phyloP scores from a whole-genome alignment of 2,888 invertebrate genomes.

The Hyles lineata region DNA sequence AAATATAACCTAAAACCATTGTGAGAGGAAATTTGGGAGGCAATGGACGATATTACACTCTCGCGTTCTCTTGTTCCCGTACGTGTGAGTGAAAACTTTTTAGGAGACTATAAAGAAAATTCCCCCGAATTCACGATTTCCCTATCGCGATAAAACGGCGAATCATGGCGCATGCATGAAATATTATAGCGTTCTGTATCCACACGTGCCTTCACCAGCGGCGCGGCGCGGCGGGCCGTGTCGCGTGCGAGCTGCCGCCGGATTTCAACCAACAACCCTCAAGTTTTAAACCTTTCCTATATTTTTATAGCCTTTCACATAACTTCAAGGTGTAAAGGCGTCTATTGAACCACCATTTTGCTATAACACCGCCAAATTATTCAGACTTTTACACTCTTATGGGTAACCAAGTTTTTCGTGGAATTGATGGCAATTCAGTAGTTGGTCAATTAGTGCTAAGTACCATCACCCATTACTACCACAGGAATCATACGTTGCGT shows the following conservation, averaged over 20 bases:
- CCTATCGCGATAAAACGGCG: slow-evolving; percentile 79
- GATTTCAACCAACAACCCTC: slow-evolving; percentile 39
- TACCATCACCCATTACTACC: no score
- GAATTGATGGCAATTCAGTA: no score
- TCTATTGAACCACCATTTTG: not conserved
- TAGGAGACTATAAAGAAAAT: slow-evolving; percentile 77
- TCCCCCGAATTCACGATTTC: slow-evolving; percentile 78
- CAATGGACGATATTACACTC: slow-evolving; percentile 75
- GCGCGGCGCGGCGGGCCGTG: slow-evolving; percentile 46
- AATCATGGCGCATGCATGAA: slow-evolving; percentile 77
- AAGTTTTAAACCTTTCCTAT: slow-evolving; percentile 14
- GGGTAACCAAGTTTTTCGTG: not conserved
- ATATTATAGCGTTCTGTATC: slow-evolving; percentile 69
- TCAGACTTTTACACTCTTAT: not conserved
- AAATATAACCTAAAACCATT: slow-evolving; percentile 74
- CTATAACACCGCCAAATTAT: not conserved
- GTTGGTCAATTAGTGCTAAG: no score
- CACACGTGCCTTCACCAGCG: slow-evolving; percentile 53
- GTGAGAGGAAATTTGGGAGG: slow-evolving; percentile 73
- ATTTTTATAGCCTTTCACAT: slow-evolving; percentile 15
- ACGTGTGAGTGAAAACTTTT: slow-evolving; percentile 71
- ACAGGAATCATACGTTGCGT: no score
- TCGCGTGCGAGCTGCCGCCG: slow-evolving; percentile 49
- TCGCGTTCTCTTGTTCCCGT: slow-evolving; percentile 68
- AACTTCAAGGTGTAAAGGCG: slow-evolving; percentile 1